Evolutionary conservation across 1,140 invertebrate genomes (phyloP).

Genomic region (Tenebrio molitor): DNA sequence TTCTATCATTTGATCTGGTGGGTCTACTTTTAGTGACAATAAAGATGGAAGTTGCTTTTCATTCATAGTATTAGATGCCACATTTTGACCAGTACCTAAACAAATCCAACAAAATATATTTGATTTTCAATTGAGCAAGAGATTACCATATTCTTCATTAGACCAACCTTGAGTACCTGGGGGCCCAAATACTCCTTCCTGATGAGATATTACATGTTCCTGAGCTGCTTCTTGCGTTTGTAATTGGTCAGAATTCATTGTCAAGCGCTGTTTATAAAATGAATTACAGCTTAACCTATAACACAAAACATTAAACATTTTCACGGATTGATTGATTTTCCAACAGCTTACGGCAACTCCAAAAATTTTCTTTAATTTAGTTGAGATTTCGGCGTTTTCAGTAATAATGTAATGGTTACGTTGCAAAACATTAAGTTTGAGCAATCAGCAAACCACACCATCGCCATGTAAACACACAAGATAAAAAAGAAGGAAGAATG

Average conservation of each 20-base stretch:
- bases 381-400: too few species aligned
- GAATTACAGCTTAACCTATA: too few species aligned
- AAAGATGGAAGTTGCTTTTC: slow-evolving; percentile 68
- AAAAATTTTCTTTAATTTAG: too few species aligned
- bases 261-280: not conserved
- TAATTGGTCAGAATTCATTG: too few species aligned
- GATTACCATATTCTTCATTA: slow-evolving; percentile 38
- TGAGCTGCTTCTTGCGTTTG: not conserved
- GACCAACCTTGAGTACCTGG: slow-evolving; percentile 45
- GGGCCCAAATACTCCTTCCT: not conserved
- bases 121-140: not conserved
- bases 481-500: too few species aligned
- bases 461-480: too few species aligned
- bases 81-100: not conserved
- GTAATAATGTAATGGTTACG: too few species aligned
- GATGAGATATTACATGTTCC: not conserved
- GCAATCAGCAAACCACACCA: too few species aligned
- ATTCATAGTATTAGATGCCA: not conserved
- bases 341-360: too few species aligned
- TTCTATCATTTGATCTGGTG: slow-evolving; percentile 69
- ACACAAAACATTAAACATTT: too few species aligned
- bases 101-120: not conserved
- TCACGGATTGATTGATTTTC: too few species aligned
- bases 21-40: slow-evolving; percentile 73
- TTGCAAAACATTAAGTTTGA: too few species aligned